These are phyloP conservation scores for Pogoniulus pusillus DNA, from an alignment of 2,797 vertebrate species.

Conservation along the genomic window DNA sequence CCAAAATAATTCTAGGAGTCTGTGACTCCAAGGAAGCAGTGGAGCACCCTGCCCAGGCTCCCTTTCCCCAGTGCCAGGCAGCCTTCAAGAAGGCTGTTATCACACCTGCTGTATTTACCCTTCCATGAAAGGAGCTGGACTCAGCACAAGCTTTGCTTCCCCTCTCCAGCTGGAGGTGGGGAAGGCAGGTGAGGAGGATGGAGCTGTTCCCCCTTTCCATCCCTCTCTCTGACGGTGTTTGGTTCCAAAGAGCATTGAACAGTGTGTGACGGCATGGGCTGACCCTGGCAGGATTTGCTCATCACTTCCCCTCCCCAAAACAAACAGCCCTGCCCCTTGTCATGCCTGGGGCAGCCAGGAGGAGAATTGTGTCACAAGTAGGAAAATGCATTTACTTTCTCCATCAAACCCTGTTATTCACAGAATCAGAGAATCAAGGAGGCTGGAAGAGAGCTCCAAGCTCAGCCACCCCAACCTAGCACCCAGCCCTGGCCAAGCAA, in stretches of 20 bases:
- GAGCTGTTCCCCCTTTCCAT: neutral
- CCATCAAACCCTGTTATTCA: neutral
- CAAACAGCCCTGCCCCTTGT: neutral
- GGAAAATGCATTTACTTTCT: neutral
- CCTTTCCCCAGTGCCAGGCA: neutral
- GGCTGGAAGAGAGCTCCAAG: too few relatives aligned
- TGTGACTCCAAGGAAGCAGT: neutral
- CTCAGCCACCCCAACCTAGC: too few relatives aligned
- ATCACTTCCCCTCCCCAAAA: neutral
- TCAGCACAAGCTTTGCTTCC: neutral
- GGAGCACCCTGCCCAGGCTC: rapidly evolving
- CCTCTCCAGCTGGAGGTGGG: neutral
- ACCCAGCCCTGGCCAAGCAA: too few relatives aligned
- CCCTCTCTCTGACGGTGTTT: neutral
- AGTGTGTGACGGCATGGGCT: rapidly evolving
- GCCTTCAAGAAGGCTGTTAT: neutral
- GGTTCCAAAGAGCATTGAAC: slow-evolving; percentile 12
- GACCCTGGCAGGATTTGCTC: neutral
- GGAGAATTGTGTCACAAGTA: neutral
- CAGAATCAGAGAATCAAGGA: too few relatives aligned
- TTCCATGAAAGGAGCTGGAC: neutral
- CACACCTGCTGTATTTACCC: neutral
- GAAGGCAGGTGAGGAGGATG: neutral
- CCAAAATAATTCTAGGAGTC: neutral
- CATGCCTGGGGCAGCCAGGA: neutral